Evolutionary conservation across 2,888 invertebrate species (phyloP).

Genomic region (Ametastegia equiseti): DNA sequence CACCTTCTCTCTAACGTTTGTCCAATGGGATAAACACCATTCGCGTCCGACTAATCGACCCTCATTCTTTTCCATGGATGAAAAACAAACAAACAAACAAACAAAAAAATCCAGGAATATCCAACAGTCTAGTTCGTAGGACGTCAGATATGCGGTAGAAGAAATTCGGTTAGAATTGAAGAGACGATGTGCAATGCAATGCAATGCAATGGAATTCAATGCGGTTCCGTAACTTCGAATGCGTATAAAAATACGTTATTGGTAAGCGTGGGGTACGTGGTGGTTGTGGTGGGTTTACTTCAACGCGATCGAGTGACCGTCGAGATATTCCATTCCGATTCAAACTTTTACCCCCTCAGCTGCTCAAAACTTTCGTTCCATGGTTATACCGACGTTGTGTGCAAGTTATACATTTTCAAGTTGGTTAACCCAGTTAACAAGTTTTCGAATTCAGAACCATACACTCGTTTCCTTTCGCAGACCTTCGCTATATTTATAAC

Average conservation of each 20-base stretch:
- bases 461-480: constrained; percentile 27
- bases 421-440: constrained; percentile 48
- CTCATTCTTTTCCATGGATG: neutral
- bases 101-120: too few relatives aligned
- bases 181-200: neutral
- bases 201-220: neutral
- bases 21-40: neutral
- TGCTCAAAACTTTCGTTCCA: neutral
- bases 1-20: neutral
- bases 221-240: neutral
- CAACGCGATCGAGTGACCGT: constrained; percentile 8
- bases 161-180: neutral
- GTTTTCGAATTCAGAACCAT: constrained; percentile 39
- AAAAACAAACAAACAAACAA: too few relatives aligned
- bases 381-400: neutral
- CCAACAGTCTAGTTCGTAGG: neutral
- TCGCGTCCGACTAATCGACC: neutral
- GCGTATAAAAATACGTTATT: constrained; percentile 15
- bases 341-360: neutral
- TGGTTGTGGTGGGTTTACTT: neutral
- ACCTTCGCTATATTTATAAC: constrained; percentile 35
- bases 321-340: constrained; percentile 13
- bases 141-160: neutral
- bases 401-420: constrained; percentile 43
- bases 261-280: neutral